These are phyloP conservation scores for Drosophila nikananu DNA, from an alignment of 1,140 invertebrate genomes.

Conservation along the genomic window DNA sequence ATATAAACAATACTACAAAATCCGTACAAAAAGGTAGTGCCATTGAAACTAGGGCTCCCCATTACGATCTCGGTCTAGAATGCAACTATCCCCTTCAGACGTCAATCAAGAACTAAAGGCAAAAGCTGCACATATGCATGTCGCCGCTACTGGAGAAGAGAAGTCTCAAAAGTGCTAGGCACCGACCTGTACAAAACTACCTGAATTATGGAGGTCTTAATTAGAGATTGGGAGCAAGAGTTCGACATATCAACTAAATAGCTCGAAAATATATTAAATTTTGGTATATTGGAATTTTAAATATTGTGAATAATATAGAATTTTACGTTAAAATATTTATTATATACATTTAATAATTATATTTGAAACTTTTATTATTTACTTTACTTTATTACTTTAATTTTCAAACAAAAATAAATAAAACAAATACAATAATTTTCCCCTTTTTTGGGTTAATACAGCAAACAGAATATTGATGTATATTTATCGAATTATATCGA, in stretches of 20 bases:
- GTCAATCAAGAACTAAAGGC: slow-evolving; percentile 42
- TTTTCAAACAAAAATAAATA: no score
- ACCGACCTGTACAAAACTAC: not conserved
- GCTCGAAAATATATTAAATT: not conserved
- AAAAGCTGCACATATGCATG: not conserved
- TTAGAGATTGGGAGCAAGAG: not conserved
- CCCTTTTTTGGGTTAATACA: not conserved
- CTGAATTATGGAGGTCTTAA: not conserved
- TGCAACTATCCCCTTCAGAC: slow-evolving; percentile 6
- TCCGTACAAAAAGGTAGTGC: slow-evolving; percentile 58
- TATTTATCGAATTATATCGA: no score
- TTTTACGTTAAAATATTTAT: not conserved
- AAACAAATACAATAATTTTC: no score
- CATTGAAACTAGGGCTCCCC: slow-evolving; percentile 56
- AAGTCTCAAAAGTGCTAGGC: slow-evolving; percentile 66
- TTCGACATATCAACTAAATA: not conserved
- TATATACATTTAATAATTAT: not conserved
- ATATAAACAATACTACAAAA: slow-evolving; percentile 68
- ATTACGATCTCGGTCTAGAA: slow-evolving; percentile 15
- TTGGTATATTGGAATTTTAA: not conserved
- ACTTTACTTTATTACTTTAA: no score
- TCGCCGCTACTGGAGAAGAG: not conserved
- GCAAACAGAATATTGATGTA: not conserved
- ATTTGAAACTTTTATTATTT: no score
- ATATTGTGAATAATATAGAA: not conserved